These are phyloP conservation scores for Microcebus jonahi DNA, from an alignment of 2,113 vertebrate genomes.

Conservation along the genomic window DNA sequence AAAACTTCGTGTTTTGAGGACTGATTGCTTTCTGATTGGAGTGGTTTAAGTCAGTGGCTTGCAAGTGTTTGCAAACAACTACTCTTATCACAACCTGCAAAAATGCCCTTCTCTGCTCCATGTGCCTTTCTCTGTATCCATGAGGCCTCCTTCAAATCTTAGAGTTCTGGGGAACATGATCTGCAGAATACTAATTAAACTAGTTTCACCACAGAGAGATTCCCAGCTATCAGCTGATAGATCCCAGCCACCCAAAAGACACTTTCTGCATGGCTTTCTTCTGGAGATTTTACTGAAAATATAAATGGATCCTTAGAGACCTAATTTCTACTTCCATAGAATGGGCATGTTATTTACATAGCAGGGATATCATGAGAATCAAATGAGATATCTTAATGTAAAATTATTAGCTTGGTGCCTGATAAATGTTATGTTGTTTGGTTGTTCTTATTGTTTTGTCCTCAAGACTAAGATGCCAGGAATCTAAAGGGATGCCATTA, in stretches of 20 bases:
- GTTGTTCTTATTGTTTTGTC: neutral
- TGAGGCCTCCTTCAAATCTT: neutral
- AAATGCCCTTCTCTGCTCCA: neutral
- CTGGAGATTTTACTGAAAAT: neutral
- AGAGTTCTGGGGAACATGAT: neutral
- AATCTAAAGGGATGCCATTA: neutral
- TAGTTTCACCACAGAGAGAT: neutral
- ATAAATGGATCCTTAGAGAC: neutral
- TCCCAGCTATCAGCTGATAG: neutral
- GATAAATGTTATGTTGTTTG: neutral
- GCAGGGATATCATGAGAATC: neutral
- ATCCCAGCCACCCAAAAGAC: neutral
- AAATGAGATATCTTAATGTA: neutral
- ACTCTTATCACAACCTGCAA: neutral
- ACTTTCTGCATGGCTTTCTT: neutral
- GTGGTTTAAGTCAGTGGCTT: neutral
- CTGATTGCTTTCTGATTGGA: neutral
- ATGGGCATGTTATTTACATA: neutral
- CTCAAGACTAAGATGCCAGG: neutral
- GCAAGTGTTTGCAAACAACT: neutral
- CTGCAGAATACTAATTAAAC: neutral
- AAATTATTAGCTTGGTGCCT: neutral
- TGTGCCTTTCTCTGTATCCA: neutral
- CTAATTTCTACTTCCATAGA: neutral
- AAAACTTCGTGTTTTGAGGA: neutral